phyloP scores from a whole-genome alignment of 2,888 invertebrate genomes.

The Priocnemis perturbator region DNA sequence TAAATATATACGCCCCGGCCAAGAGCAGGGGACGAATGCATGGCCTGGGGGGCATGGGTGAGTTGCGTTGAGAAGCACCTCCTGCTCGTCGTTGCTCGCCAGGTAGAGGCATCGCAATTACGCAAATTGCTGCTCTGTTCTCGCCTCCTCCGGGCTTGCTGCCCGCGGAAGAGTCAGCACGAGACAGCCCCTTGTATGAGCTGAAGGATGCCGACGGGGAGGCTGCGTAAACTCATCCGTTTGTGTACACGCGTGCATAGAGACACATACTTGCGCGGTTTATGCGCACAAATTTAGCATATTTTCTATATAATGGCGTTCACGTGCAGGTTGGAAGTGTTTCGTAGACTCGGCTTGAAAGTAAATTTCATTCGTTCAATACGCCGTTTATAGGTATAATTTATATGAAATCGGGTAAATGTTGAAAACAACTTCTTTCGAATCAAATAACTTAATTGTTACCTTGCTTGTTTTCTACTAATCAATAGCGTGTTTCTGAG shows the following conservation, averaged over 20 bases:
- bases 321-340: too few species aligned
- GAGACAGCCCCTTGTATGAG: constrained; percentile 23
- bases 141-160: constrained; percentile 64
- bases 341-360: too few species aligned
- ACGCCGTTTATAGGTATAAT: too few species aligned
- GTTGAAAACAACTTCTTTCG: too few species aligned
- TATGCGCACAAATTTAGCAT: too few species aligned
- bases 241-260: neutral
- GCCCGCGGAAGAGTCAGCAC: constrained; percentile 24
- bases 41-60: constrained; percentile 20
- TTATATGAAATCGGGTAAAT: too few species aligned
- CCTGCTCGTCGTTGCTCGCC: constrained; percentile 2
- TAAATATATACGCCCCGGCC: constrained; percentile 22
- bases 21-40: constrained; percentile 13
- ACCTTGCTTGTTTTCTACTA: too few species aligned
- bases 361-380: too few species aligned
- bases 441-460: too few species aligned
- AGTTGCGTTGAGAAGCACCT: constrained; percentile 31
- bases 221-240: constrained; percentile 11
- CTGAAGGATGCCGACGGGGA: constrained; percentile 35
- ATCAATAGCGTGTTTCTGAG: too few species aligned
- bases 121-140: constrained; percentile 73
- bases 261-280: neutral
- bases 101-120: constrained; percentile 67
- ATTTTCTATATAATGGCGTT: too few species aligned